phyloP scores from a whole-genome alignment of 1,140 invertebrate species.

The Panulirus ornatus region DNA sequence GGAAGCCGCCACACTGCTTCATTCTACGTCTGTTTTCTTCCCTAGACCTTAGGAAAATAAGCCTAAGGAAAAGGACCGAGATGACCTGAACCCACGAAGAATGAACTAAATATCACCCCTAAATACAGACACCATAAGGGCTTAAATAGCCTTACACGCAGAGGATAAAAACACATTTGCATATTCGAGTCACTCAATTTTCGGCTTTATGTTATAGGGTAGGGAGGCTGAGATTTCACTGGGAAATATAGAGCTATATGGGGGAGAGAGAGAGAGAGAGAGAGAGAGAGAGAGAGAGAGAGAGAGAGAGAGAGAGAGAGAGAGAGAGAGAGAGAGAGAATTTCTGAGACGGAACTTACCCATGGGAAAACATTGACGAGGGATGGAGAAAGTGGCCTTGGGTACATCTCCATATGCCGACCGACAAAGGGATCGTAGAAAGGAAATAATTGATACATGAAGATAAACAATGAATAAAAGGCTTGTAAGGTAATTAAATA shows the following conservation, averaged over 20 bases:
- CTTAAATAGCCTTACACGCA: not conserved
- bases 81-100: not conserved
- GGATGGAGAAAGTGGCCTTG: not conserved
- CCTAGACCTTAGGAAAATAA: slow-evolving; percentile 32
- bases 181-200: not conserved
- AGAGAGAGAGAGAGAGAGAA: not conserved
- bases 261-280: not conserved
- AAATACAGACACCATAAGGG: not conserved
- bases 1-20: not conserved
- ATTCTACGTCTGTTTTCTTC: slow-evolving; percentile 20
- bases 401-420: not conserved
- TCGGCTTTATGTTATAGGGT: not conserved
- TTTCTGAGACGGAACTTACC: not conserved
- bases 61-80: slow-evolving; percentile 21
- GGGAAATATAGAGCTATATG: no score
- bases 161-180: not conserved
- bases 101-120: not conserved
- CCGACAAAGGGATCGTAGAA: not conserved
- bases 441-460: not conserved
- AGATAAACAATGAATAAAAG: not conserved
- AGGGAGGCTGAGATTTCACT: not conserved
- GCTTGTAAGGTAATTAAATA: not conserved
- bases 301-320: not conserved
- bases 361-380: not conserved
- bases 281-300: not conserved